Evolutionary conservation across 2,113 vertebrate genomes (phyloP).

Genomic region (chimpanzee (Pan troglodytes)): DNA sequence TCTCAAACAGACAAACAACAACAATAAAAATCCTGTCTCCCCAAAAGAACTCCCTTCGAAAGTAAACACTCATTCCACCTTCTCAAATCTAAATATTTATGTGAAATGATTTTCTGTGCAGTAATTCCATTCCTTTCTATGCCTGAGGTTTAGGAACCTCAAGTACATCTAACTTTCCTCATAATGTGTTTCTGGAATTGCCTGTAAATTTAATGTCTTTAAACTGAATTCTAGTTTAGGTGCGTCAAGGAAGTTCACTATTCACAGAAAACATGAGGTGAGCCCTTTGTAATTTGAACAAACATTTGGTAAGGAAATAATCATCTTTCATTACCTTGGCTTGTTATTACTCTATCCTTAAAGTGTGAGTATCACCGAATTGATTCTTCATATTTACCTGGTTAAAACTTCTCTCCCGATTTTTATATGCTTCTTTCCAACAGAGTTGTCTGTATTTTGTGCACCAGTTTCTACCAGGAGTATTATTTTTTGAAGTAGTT

Average conservation of each 20-base stretch:
- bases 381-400: neutral
- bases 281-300: neutral
- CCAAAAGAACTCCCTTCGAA: neutral
- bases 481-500: neutral
- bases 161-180: neutral
- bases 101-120: neutral
- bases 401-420: neutral
- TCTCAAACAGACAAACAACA: too few relatives aligned
- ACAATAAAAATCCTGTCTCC: neutral
- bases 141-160: neutral
- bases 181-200: neutral
- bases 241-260: neutral
- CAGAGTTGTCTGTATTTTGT: neutral
- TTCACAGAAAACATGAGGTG: neutral
- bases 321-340: neutral
- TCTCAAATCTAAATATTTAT: conserved; percentile 25
- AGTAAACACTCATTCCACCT: neutral
- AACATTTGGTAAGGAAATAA: neutral
- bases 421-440: neutral
- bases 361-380: neutral
- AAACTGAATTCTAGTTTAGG: conserved; percentile 2
- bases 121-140: neutral
- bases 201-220: neutral
- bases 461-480: neutral
- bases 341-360: neutral